These are phyloP conservation scores for Amphilophus citrinellus DNA, from an alignment of 2,113 vertebrate species.

Conservation along the genomic window DNA sequence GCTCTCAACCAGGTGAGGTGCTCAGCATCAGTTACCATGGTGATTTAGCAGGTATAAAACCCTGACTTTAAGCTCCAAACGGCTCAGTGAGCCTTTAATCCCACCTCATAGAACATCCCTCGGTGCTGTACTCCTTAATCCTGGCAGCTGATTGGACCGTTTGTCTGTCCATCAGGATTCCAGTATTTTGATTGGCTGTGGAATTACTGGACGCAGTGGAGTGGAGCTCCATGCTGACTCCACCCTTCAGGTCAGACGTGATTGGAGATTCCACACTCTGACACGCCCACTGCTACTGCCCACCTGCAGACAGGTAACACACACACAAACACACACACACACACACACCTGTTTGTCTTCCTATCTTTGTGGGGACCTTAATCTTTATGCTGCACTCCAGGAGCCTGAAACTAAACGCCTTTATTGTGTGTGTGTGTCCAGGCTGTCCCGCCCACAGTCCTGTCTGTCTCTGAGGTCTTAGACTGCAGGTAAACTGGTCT, in stretches of 20 bases:
- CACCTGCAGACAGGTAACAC: slow-evolving; percentile 64
- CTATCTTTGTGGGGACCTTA: background rate
- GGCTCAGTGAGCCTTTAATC: too few relatives aligned
- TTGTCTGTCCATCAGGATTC: slow-evolving; percentile 74
- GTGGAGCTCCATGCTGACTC: slow-evolving; percentile 58
- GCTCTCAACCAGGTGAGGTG: too few relatives aligned
- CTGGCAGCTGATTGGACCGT: slow-evolving; percentile 49
- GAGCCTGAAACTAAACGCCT: background rate
- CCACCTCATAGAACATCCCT: too few relatives aligned
- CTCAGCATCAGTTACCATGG: too few relatives aligned
- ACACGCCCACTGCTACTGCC: slow-evolving; percentile 47
- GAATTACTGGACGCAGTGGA: slow-evolving; percentile 22
- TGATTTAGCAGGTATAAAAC: too few relatives aligned
- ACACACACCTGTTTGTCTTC: background rate
- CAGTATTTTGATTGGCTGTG: slow-evolving; percentile 61
- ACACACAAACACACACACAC: too few relatives aligned
- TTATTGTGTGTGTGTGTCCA: slow-evolving; percentile 9
- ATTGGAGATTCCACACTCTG: slow-evolving; percentile 81
- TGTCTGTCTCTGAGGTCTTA: slow-evolving; percentile 54
- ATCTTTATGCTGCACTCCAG: background rate
- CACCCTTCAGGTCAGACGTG: slow-evolving; percentile 72
- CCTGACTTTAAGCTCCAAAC: too few relatives aligned
- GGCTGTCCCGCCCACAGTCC: background rate
- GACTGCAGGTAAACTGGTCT: slow-evolving; percentile 54
- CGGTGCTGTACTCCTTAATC: too few relatives aligned